These are phyloP conservation scores for Aphrophora alni DNA, from an alignment of 2,888 invertebrate species.

Conservation along the genomic window DNA sequence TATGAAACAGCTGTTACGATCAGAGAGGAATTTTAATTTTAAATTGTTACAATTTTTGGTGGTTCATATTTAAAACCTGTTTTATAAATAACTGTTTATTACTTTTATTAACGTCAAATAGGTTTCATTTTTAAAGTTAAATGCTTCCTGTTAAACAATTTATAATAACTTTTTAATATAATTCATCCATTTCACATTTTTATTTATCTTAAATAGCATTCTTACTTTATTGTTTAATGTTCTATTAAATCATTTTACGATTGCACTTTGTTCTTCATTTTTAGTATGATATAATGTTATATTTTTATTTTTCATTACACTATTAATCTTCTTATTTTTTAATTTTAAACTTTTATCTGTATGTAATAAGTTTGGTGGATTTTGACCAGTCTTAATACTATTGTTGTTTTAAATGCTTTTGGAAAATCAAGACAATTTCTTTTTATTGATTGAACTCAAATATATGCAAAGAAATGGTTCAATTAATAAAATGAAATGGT, in stretches of 20 bases:
- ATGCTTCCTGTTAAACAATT: too few species aligned
- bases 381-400: not conserved
- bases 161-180: too few species aligned
- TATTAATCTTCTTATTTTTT: slow-evolving; percentile 3
- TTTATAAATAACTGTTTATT: too few species aligned
- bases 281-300: slow-evolving; percentile 28
- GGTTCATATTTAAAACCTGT: too few species aligned
- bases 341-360: slow-evolving; percentile 23
- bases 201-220: slow-evolving; percentile 24
- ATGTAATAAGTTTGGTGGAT: slow-evolving; percentile 12
- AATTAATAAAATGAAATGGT: slow-evolving; percentile 33
- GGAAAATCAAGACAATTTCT: slow-evolving; percentile 24
- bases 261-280: slow-evolving; percentile 26
- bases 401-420: slow-evolving; percentile 19
- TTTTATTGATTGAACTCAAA: too few species aligned
- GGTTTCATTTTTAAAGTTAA: too few species aligned
- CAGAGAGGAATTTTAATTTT: too few species aligned
- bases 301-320: not conserved
- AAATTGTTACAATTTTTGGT: too few species aligned
- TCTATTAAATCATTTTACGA: slow-evolving; percentile 24
- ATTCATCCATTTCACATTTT: too few species aligned
- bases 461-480: too few species aligned
- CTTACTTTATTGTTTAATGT: slow-evolving; percentile 17
- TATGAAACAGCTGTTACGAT: too few species aligned
- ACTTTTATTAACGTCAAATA: too few species aligned